Evolutionary conservation across 2,888 invertebrate species (phyloP), one percentile per base, ranked within the genome.

Genomic region (Bhutanitis thaidina): DNA sequence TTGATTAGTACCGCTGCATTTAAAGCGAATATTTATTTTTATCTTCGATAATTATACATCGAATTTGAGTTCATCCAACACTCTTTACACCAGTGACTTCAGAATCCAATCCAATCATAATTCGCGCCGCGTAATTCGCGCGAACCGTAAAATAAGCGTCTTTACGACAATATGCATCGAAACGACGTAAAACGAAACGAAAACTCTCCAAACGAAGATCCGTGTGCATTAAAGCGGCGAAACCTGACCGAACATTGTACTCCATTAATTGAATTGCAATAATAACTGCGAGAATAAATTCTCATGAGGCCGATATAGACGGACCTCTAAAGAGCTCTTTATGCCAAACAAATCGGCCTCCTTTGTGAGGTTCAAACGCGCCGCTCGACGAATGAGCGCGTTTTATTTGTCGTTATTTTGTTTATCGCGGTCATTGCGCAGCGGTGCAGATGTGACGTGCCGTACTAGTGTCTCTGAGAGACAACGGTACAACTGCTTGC

Each of bases 301-400:
- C 82, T 67, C 79, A 77, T 77, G 69, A 77, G 74, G 64, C 71
- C 74, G 73, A 80, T 81, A 82, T 72, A 71, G 69, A 67, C 57
- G 63, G 66, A 61, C 68, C 74, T 71, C 72, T 80, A 85, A 84
- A 81, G 79, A 79, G 77, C 71, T 77, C 85, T 89, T 89, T 87
- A 85, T 86, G 77, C 80, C 79, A 84, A 86, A 89, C 86, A 89
- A 89, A 85, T 88, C 89, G 89, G 89, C 74, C 70, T 77, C 78
- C 80, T 88, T 89, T 87, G 85, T 79, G 70, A 60, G 57, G 53
- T 58, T 76, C 85, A 87, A 86, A 85, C 66, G 75, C 53, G 70
- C 88, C 87, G 86, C 71, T 57, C 56, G 38, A 53, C 70, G 64
- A 69, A 68, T 71, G 70, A 74, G 65, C 76, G 74, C 70, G 66